These are phyloP conservation scores for Hapalemur alaotrensis DNA, from an alignment of 2,797 vertebrate genomes.

Conservation along the genomic window DNA sequence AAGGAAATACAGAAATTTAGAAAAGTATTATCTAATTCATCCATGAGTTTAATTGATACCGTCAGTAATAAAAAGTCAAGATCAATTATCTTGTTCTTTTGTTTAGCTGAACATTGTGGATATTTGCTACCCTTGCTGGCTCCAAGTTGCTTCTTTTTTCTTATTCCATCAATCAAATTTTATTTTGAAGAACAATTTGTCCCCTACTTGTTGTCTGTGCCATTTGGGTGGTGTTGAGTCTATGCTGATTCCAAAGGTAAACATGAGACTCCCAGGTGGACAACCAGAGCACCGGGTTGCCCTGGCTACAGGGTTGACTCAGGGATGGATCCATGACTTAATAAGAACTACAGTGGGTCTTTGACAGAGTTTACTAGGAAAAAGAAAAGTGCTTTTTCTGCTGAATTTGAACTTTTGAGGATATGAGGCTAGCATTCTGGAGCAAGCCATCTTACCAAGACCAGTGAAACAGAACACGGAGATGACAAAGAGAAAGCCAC, in stretches of 20 bases:
- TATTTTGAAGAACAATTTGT: not conserved
- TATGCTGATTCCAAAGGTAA: not conserved
- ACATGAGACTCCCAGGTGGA: not conserved
- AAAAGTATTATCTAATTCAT: not conserved
- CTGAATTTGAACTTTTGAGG: not conserved
- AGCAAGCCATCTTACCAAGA: not conserved
- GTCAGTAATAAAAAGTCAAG: not conserved
- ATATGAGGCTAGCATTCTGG: not conserved
- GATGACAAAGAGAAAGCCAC: not conserved
- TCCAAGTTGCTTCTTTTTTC: not conserved
- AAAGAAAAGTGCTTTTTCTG: not conserved
- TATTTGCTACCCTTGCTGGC: not conserved
- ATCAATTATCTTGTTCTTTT: not conserved
- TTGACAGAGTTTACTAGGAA: not conserved
- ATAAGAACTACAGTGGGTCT: not conserved
- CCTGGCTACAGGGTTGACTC: not conserved
- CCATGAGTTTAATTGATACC: not conserved
- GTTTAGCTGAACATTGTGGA: not conserved
- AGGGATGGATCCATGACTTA: not conserved
- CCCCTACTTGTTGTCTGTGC: not conserved
- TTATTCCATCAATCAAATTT: not conserved
- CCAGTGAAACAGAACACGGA: not conserved
- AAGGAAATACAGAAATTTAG: not conserved
- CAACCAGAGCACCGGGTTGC: not conserved
- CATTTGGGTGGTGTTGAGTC: not conserved